A percentile compares a stretch with the other conserved stretches of the same genome.
phyloP scores from a whole-genome alignment of 2,888 invertebrate genomes.

The Myathropa florea region DNA sequence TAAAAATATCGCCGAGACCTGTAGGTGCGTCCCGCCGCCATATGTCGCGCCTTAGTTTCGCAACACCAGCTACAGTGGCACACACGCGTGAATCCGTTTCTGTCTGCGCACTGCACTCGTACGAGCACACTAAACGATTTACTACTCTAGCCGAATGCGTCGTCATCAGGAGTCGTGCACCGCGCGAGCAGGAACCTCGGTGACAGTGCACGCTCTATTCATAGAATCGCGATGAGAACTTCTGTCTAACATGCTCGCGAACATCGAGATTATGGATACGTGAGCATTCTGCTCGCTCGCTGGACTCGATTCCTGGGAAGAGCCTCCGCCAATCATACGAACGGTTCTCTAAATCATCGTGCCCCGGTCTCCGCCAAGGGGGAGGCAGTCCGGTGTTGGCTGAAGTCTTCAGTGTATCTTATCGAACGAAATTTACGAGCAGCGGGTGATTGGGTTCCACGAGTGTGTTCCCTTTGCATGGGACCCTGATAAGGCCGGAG shows the following conservation, averaged over 20 bases:
- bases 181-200: background rate
- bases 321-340: background rate
- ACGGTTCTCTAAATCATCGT: background rate
- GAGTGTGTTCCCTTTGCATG: background rate
- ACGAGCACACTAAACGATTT: conserved; percentile 58
- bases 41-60: conserved; percentile 65
- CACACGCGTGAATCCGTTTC: conserved; percentile 47
- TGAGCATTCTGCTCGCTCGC: background rate
- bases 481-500: conserved; percentile 36
- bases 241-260: conserved; percentile 39
- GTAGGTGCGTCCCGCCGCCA: conserved; percentile 66
- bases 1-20: conserved; percentile 44
- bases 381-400: background rate
- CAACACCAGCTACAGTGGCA: conserved; percentile 7
- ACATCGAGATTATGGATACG: background rate
- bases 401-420: conserved; percentile 59
- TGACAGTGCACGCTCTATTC: conserved; percentile 37
- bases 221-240: conserved; percentile 63
- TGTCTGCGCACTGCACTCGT: conserved; percentile 5
- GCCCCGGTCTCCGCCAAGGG: background rate
- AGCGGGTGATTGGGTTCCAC: conserved; percentile 41
- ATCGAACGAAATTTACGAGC: conserved; percentile 53
- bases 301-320: background rate
- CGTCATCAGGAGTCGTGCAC: background rate
- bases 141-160: conserved; percentile 46